Evolutionary conservation across 2,888 invertebrate genomes (phyloP).

Genomic region (Taphrorychus bicolor): DNA sequence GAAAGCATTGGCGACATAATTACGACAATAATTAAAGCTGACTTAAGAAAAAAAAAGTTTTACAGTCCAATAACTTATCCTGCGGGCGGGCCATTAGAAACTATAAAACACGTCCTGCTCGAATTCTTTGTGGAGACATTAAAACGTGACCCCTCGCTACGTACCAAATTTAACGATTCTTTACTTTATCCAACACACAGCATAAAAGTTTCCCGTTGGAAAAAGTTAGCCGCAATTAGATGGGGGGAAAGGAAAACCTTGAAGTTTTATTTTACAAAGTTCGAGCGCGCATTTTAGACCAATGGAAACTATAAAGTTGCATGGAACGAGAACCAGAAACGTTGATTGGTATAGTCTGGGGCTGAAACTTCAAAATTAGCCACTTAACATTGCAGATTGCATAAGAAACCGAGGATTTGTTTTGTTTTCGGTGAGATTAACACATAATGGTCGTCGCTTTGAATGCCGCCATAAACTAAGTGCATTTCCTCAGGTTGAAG

Average conservation of each 20-base stretch:
- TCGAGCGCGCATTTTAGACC: not conserved
- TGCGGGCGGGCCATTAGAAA: slow-evolving; percentile 8
- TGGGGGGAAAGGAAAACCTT: not conserved
- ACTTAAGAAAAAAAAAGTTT: slow-evolving; percentile 8
- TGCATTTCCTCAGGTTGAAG: not conserved
- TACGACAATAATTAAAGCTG: slow-evolving; percentile 4
- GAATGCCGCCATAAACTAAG: not conserved
- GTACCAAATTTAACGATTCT: slow-evolving; percentile 17
- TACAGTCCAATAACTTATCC: slow-evolving; percentile 12
- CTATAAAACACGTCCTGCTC: slow-evolving; percentile 16
- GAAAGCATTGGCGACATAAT: too few species aligned
- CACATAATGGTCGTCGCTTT: not conserved
- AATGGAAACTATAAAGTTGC: not conserved
- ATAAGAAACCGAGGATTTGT: too few species aligned
- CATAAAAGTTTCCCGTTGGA: slow-evolving; percentile 5
- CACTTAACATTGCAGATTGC: too few species aligned
- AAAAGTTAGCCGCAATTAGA: slow-evolving; percentile 17
- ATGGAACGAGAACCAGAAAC: too few species aligned
- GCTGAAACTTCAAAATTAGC: not conserved
- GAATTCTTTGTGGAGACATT: slow-evolving; percentile 22
- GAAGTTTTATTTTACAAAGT: not conserved
- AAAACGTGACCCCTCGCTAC: slow-evolving; percentile 14
- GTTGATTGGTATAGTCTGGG: not conserved
- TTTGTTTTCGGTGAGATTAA: too few species aligned
- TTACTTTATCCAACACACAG: slow-evolving; percentile 5